Percentiles rank a stretch among this genome's conserved stretches.
Conservation (phyloP, 2,888 invertebrate species). For the Slavum lentiscoides region DNA sequence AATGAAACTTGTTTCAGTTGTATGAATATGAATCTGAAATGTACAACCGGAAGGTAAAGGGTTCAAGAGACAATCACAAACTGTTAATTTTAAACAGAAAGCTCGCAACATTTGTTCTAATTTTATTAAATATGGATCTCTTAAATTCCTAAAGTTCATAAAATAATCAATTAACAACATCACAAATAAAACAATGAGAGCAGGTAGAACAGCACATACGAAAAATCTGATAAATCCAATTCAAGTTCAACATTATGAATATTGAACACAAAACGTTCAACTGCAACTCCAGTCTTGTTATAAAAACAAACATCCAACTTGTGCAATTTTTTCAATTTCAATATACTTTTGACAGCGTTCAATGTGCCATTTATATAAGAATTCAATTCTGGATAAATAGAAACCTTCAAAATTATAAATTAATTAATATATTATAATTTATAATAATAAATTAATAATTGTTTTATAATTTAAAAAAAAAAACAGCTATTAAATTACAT, state of each 20-base stretch:
- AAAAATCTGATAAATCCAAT: constrained; percentile 40
- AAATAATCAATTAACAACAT: background rate
- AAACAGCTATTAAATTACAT: background rate
- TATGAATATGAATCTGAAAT: constrained; percentile 67
- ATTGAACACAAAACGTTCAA: constrained; percentile 63
- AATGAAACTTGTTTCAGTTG: constrained; percentile 66
- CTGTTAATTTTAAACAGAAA: constrained; percentile 66
- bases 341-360: constrained; percentile 61
- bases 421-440: background rate
- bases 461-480: background rate
- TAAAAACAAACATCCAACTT: constrained; percentile 63
- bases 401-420: constrained; percentile 57
- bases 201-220: constrained; percentile 8
- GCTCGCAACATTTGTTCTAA: constrained; percentile 67
- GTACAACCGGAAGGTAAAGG: constrained; percentile 64
- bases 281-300: constrained; percentile 60
- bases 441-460: background rate
- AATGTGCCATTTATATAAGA: constrained; percentile 67
- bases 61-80: constrained; percentile 62
- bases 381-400: constrained; percentile 69
- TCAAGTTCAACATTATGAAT: constrained; percentile 58
- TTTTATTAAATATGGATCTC: constrained; percentile 68
- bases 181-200: constrained; percentile 50
- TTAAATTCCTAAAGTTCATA: constrained; percentile 56
- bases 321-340: constrained; percentile 32